Percentiles rank a stretch among this genome's conserved stretches.
These are phyloP conservation scores for Drosophila meridiana DNA, from an alignment of 2,888 invertebrate species.

Conservation along the genomic window DNA sequence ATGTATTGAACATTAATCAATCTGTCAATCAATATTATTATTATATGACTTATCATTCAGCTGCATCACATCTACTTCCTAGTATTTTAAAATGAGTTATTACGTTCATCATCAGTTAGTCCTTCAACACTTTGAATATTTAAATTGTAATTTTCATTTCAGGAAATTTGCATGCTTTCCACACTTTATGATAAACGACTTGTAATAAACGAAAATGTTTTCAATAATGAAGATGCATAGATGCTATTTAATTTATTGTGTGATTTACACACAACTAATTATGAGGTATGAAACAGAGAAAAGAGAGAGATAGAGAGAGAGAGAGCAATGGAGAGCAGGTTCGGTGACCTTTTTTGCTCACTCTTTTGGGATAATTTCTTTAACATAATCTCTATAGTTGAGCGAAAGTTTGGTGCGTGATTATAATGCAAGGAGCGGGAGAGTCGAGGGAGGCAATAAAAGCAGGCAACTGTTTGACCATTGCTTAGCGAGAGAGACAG, in stretches of 20 bases:
- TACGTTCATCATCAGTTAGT: too few relatives aligned
- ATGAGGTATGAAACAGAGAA: conserved; percentile 8
- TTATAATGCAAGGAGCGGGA: conserved; percentile 34
- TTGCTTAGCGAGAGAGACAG: conserved; percentile 2
- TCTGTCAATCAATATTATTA: too few relatives aligned
- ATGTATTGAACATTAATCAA: too few relatives aligned
- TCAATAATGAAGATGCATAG: not conserved
- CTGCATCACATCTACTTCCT: too few relatives aligned
- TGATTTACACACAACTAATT: conserved; percentile 16
- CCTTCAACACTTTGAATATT: too few relatives aligned
- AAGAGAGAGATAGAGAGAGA: not conserved
- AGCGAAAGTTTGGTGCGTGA: conserved; percentile 45
- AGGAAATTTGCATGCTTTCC: not conserved
- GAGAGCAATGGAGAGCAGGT: not conserved
- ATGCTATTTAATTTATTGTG: not conserved
- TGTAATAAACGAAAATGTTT: not conserved
- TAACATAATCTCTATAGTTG: conserved; percentile 29
- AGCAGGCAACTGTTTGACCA: conserved; percentile 64
- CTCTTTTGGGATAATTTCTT: conserved; percentile 18
- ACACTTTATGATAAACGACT: not conserved
- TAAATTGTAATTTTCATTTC: not conserved
- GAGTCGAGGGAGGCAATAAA: conserved; percentile 51
- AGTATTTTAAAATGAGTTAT: too few relatives aligned
- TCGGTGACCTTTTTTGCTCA: not conserved
- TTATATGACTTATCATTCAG: too few relatives aligned